phyloP scores from a whole-genome alignment of 2,888 invertebrate genomes.

The Scaeva pyrastri region DNA sequence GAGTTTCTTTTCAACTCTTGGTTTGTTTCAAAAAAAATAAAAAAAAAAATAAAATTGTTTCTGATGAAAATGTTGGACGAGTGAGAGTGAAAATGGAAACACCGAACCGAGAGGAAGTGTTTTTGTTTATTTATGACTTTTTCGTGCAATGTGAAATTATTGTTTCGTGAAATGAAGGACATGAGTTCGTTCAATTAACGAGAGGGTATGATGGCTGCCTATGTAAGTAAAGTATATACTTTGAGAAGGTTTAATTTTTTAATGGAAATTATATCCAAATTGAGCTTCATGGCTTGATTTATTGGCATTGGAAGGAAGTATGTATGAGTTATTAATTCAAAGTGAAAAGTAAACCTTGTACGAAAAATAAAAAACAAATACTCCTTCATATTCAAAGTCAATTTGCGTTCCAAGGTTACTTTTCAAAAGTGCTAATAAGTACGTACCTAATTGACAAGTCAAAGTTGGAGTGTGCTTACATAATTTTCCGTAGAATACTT shows the following conservation, averaged over 20 bases:
- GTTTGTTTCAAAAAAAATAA: not conserved
- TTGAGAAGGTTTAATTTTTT: conserved; percentile 16
- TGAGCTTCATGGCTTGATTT: not conserved
- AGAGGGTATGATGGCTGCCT: not conserved
- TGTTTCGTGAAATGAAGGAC: conserved; percentile 28
- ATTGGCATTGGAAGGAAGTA: not conserved
- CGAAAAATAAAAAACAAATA: too few species aligned
- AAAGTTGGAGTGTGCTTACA: too few species aligned
- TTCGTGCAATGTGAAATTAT: conserved; percentile 20
- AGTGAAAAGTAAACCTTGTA: too few species aligned
- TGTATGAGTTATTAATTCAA: too few species aligned
- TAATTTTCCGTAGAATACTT: too few species aligned
- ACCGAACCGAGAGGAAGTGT: not conserved
- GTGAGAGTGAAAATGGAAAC: not conserved
- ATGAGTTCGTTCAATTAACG: conserved; percentile 14
- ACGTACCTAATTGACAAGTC: too few species aligned
- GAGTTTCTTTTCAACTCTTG: not conserved
- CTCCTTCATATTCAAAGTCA: too few species aligned
- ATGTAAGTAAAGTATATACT: not conserved
- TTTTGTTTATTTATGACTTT: conserved; percentile 22
- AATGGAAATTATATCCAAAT: conserved; percentile 21
- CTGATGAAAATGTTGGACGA: not conserved
- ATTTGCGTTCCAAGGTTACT: too few species aligned
- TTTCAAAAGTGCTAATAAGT: too few species aligned
- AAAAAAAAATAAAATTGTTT: not conserved